Evolutionary conservation across 2,888 invertebrate species (phyloP), one percentile per base, ranked within the genome.

Genomic region (Taphrorychus bicolor): DNA sequence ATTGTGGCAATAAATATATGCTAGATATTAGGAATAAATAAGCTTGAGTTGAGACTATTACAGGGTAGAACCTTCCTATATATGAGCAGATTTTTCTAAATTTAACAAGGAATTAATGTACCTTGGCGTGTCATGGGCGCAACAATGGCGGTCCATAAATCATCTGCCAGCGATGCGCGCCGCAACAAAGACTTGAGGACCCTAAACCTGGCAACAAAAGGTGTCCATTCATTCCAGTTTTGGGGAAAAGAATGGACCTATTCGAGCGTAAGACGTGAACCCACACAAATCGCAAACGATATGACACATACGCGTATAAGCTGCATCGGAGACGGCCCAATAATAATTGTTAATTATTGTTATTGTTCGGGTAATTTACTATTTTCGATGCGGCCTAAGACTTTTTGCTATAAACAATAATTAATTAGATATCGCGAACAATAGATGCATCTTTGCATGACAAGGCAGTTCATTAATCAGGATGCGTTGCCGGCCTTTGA

Each of bases 401-500:
- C n/a, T 32, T 3, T 32, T 32, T 32, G 32, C 11, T 32, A 32
- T 7, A 32, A 32, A 32, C 11, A 54, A 69, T 58, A 65, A 69
- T 69, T 69, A 69, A 66, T 69, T 69, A 69, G 65, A 62, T 69
- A 65, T 52, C 32, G 18, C 53, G 65, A 69, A 69, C 69, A 69
- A 69, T 69, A 61, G 69, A 65, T 66, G 69, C 61, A 65, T 69
- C 64, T 69, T 45, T 49, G 69, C 69, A 69, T 66, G 69, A 69
- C 69, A 69, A 69, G 65, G 60, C 65, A 53, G 40, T 64, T 69
- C 65, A 69, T 69, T 69, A 69, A 65, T 69, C 69, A 69, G 69
- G 69, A 69, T 69, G 69, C 56, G 64, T 60, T 59, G 57, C 57
- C 60, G 56, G 59, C 69, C 69, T 60, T 21, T 60, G 64, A 59